Base-by-base conservation (phyloP, 1,140 invertebrate genomes). In the Galleria mellonella region DNA sequence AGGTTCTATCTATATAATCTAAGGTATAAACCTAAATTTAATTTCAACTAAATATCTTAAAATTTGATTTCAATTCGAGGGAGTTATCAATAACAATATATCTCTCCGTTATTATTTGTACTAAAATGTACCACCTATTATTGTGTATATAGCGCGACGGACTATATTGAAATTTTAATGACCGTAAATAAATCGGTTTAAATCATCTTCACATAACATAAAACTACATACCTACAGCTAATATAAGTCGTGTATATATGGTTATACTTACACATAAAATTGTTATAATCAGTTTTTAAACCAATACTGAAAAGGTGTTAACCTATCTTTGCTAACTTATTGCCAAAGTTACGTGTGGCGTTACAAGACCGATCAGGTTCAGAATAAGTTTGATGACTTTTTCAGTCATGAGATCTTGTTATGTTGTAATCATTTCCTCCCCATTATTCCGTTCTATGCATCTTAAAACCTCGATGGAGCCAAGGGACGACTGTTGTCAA, bases 271-370 rank as follows among this genome's bases (percentile, higher is more conserved):
- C 41, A 64, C 32, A 62, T 23, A 23, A 23, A 23, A 63, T 66
- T 73, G 51, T 65, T 60, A 51, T 67, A 73, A 63, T 76, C 73
- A 72, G 72, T 78, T 73, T 57, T 57, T 58, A 54, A 67, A 81
- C 61, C 63, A 84, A 83, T 83, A 83, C 79, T 83, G 79, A 79
- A 74, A 73, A 74, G 79, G 76, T 72, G 68, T 72, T 62, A 35
- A 62, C 65, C 61, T 79, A 77, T 70, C 57, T 62, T 67, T 60
- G 57, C 69, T 75, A 71, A 68, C 62, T 82, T 78, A 76, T 82
- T 78, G 77, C 79, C 78, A 72, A 71, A 66, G 67, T 77, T 73
- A 67, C 64, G 43, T 57, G 46, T 56, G 61, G 35, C 47, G 35
- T 28, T 23, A 23, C 17, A 23, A 23, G 11, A 51, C 40, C 47